Percentiles rank a stretch among this genome's conserved stretches.
Evolutionary conservation across 1,140 invertebrate genomes (phyloP).

Genomic region (Episyrphus balteatus): DNA sequence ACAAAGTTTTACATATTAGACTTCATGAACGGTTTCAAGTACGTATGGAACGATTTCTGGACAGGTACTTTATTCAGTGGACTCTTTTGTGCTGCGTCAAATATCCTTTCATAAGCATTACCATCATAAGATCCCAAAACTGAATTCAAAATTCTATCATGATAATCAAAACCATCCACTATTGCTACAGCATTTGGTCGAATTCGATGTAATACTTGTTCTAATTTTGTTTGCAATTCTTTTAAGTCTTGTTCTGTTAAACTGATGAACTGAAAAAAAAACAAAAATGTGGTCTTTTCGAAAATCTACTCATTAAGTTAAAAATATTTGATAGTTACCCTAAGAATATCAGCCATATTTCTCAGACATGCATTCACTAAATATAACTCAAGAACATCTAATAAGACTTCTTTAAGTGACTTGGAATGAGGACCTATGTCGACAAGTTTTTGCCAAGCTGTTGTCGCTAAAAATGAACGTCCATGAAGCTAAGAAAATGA

Average conservation of each 20-base stretch:
- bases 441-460: slow-evolving; percentile 44
- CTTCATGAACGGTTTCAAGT: slow-evolving; percentile 66
- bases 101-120: slow-evolving; percentile 79
- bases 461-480: slow-evolving; percentile 58
- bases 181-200: slow-evolving; percentile 79
- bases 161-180: slow-evolving; percentile 83
- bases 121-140: slow-evolving; percentile 83
- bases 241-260: slow-evolving; percentile 50
- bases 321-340: slow-evolving; percentile 45
- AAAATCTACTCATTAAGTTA: background rate
- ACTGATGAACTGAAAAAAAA: slow-evolving; percentile 57
- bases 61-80: slow-evolving; percentile 75
- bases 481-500: slow-evolving; percentile 47
- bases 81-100: slow-evolving; percentile 72
- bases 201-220: slow-evolving; percentile 55
- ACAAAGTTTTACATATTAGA: slow-evolving; percentile 45
- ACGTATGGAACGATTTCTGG: slow-evolving; percentile 59
- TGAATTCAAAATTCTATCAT: slow-evolving; percentile 71
- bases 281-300: background rate
- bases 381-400: slow-evolving; percentile 65
- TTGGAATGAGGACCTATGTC: slow-evolving; percentile 32
- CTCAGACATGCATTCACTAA: slow-evolving; percentile 61
- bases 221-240: slow-evolving; percentile 52
- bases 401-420: slow-evolving; percentile 47
- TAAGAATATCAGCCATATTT: slow-evolving; percentile 61